Percentiles rank a stretch among this genome's conserved stretches.
These are phyloP conservation scores for Agriopis aurantiaria DNA, from an alignment of 2,888 invertebrate genomes.

Conservation along the genomic window DNA sequence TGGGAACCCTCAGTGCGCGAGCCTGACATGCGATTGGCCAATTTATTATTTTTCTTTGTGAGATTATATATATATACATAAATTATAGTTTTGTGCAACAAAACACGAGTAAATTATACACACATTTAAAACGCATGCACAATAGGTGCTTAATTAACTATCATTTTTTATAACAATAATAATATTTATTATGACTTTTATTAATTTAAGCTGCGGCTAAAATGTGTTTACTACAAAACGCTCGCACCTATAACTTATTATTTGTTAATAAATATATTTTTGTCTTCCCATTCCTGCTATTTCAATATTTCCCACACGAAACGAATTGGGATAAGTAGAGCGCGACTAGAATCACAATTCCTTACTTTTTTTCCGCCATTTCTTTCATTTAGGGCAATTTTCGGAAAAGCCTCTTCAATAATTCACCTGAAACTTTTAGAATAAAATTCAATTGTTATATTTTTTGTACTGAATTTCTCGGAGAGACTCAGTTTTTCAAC, in stretches of 20 bases:
- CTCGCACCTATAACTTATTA: slow-evolving; percentile 41
- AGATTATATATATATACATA: too few relatives aligned
- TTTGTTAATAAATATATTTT: slow-evolving; percentile 59
- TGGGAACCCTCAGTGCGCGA: too few relatives aligned
- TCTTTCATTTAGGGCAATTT: slow-evolving; percentile 56
- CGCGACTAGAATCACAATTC: slow-evolving; percentile 60
- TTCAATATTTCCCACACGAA: slow-evolving; percentile 73
- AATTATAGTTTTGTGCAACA: too few relatives aligned
- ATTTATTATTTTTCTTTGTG: too few relatives aligned
- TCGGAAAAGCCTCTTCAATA: slow-evolving; percentile 52
- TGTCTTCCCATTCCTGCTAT: slow-evolving; percentile 56
- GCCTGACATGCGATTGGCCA: too few relatives aligned
- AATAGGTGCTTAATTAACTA: too few relatives aligned
- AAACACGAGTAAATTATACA: too few relatives aligned
- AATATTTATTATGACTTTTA: too few relatives aligned
- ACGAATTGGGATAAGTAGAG: slow-evolving; percentile 62
- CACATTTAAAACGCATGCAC: too few relatives aligned
- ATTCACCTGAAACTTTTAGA: slow-evolving; percentile 47
- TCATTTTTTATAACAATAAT: too few relatives aligned
- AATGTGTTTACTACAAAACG: slow-evolving; percentile 2
- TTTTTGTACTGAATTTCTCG: slow-evolving; percentile 15
- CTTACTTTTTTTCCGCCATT: slow-evolving; percentile 51
- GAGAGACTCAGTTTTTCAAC: slow-evolving; percentile 1
- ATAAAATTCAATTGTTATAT: slow-evolving; percentile 24
- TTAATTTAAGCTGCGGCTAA: too few relatives aligned